Evolutionary conservation across 2,113 vertebrate genomes (phyloP).

Genomic region (Reinhardtius hippoglossoides): DNA sequence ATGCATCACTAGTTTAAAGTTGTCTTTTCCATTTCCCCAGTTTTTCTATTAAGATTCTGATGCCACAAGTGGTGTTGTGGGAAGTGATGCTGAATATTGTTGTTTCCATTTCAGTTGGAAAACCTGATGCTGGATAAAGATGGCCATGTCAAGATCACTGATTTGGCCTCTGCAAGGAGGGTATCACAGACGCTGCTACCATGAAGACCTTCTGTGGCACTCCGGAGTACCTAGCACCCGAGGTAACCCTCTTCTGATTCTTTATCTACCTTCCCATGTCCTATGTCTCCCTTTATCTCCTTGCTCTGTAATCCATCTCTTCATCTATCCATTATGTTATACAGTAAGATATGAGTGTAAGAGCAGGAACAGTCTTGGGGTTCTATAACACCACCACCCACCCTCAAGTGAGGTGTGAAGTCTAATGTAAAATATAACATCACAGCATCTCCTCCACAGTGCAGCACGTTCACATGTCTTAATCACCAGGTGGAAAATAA

Average conservation of each 20-base stretch:
- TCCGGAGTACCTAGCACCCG: slow-evolving; percentile 95
- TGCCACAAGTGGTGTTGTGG: background rate
- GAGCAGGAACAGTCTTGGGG: no score
- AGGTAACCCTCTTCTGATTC: slow-evolving; percentile 81
- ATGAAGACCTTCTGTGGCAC: slow-evolving; percentile 99
- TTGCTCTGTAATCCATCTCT: no score
- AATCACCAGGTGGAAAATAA: no score
- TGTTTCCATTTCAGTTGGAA: slow-evolving; percentile 86
- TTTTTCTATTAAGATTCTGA: background rate
- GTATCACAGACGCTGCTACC: slow-evolving; percentile 98
- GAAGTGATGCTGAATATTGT: slow-evolving; percentile 12
- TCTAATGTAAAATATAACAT: background rate
- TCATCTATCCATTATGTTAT: no score
- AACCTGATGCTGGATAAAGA: slow-evolving; percentile 99
- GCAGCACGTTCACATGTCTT: no score
- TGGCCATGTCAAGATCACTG: slow-evolving; percentile 98
- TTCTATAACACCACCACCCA: background rate
- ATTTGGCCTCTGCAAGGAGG: slow-evolving; percentile 99
- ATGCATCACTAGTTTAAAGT: no score
- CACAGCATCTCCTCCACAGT: background rate
- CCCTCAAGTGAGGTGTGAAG: background rate
- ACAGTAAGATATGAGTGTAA: no score
- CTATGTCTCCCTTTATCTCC: no score
- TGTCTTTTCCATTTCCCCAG: background rate
- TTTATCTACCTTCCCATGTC: background rate